Base-by-base conservation (phyloP, 2,888 invertebrate genomes). In the Mamestra brassicae region DNA sequence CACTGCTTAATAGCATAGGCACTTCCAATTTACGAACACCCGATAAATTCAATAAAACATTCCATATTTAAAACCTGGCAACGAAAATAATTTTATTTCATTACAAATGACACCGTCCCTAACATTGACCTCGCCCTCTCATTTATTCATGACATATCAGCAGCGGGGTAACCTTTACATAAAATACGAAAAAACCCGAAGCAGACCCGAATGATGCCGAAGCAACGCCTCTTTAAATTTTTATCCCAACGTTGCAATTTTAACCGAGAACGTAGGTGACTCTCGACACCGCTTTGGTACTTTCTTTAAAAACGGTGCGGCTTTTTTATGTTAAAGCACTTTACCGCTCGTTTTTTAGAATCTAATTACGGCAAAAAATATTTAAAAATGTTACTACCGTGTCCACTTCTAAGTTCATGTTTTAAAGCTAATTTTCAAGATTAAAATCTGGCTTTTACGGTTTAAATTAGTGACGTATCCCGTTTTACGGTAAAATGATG, bases 81-180 rank as follows among this genome's bases (percentile, higher is more conserved):
- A 36, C 26, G 38, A 57, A 47, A 47, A 54, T 0, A 38, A 13
- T 6, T 50, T 34, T 34, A 6, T 8, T 26, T 13, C 57, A 71
- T 73, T 64, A 54, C 10, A 74, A 74, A 62, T 62, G 74, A 73
- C 38, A 52, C 34, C n/a, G 36, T 36, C 17, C 61, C 57, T 34
- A 58, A 42, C 15, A 47, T 26, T 62, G 17, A 52, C 38, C 26
- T 38, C 58, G 13, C 17, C 17, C 38, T 26, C 26, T 17, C 58
- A 86, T 72, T 80, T 84, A 84, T 84, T 80, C 82, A 84, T 69
- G 74, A 74, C 4, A 52, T 47, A 55, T 57, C 63, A 60, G 55
- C 63, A 60, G 57, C 38, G 47, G 54, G 47, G 54, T 15, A 11
- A 52, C 58, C 45, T 55, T 58, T n/a, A 54, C 26, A 50, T 67